Conservation (phyloP, 2,797 vertebrate genomes). For the Pipistrellus pygmaeus region DNA sequence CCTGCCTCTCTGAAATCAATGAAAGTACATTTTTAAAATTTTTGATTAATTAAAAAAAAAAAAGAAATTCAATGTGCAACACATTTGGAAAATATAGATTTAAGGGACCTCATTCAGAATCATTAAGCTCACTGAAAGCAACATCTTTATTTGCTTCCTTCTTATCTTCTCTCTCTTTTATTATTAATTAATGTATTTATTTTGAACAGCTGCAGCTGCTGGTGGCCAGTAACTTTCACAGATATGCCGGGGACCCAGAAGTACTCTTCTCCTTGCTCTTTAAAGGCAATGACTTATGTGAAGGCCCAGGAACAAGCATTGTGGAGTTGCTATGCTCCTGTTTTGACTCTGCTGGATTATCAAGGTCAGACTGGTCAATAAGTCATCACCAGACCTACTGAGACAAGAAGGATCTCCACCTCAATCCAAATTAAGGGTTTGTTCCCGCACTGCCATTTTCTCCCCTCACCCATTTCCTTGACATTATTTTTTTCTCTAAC, state of each 20-base stretch:
- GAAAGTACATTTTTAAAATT: too few relatives aligned
- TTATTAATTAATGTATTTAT: neutral
- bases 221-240: slow-evolving; percentile 69
- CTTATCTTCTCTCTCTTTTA: neutral
- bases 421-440: neutral
- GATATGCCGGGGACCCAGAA: neutral
- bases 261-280: neutral
- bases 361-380: neutral
- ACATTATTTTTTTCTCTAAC: neutral
- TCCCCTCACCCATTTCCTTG: neutral
- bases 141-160: neutral
- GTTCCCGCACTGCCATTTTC: neutral
- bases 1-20: too few relatives aligned
- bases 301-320: neutral
- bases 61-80: neutral
- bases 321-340: neutral
- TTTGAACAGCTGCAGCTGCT: slow-evolving; percentile 76
- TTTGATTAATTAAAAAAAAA: neutral
- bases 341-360: neutral
- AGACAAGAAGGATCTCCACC: neutral
- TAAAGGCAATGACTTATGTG: neutral
- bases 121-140: neutral
- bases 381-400: neutral
- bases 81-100: neutral
- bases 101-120: neutral